Percentiles rank a stretch among this genome's conserved stretches.
Conservation (phyloP, 2,113 vertebrate species). For the Neoarius graeffei region DNA sequence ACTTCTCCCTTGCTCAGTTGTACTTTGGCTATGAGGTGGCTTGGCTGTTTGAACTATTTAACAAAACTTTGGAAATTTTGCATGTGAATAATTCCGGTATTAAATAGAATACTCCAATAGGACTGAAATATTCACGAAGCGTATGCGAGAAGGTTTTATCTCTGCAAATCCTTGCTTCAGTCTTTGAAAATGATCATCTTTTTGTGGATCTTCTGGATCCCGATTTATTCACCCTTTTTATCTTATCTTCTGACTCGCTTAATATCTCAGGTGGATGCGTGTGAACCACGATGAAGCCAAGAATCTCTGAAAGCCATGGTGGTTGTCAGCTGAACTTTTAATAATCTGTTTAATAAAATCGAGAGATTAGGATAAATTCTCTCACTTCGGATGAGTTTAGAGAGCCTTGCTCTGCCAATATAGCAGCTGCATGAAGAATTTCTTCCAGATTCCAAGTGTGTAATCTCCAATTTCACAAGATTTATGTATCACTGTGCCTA, state of each 20-base stretch:
- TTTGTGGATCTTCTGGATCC: conserved; percentile 24
- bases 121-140: not conserved
- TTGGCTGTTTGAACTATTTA: not conserved
- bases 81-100: not conserved
- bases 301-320: conserved; percentile 6
- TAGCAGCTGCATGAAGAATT: conserved; percentile 38
- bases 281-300: conserved; percentile 9
- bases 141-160: not conserved
- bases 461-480: conserved; percentile 50
- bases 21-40: not conserved
- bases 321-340: not conserved
- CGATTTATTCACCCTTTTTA: not conserved
- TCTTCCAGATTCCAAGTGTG: conserved; percentile 30
- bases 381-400: conserved; percentile 51
- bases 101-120: not conserved
- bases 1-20: not conserved
- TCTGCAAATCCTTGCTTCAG: not conserved
- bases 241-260: conserved; percentile 10
- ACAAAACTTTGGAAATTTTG: not conserved
- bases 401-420: conserved; percentile 39
- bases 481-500: conserved; percentile 21
- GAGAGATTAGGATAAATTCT: conserved; percentile 58
- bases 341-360: conserved; percentile 1
- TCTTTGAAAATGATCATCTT: not conserved
- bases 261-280: conserved; percentile 31